Evolutionary conservation across 2,888 invertebrate species (phyloP).

Genomic region (Notodonta dromedarius): DNA sequence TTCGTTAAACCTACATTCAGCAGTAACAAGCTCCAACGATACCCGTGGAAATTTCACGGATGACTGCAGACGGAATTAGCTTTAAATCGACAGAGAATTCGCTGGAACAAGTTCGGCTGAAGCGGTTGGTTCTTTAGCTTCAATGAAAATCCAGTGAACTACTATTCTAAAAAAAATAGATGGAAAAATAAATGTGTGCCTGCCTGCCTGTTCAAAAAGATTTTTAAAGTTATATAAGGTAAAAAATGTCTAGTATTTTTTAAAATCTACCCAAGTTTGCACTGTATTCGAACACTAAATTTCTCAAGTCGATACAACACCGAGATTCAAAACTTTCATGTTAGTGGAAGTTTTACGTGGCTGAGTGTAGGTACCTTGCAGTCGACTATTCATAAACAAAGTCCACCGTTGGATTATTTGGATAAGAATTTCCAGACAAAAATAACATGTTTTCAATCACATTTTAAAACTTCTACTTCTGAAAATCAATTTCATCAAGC

Average conservation of each 20-base stretch:
- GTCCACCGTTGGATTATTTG: constrained; percentile 16
- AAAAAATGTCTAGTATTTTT: background rate
- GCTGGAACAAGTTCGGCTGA: too few relatives aligned
- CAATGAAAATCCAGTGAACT: too few relatives aligned
- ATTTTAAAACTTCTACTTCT: background rate
- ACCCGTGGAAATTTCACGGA: background rate
- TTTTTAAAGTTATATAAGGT: background rate
- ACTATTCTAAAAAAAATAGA: too few relatives aligned
- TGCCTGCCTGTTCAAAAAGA: too few relatives aligned
- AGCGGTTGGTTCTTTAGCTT: too few relatives aligned
- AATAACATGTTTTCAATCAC: background rate
- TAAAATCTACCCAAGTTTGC: background rate
- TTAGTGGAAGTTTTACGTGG: constrained; percentile 20
- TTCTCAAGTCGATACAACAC: constrained; percentile 16
- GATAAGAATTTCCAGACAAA: constrained; percentile 5
- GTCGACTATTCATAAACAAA: constrained; percentile 23
- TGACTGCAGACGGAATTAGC: background rate
- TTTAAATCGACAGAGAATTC: too few relatives aligned
- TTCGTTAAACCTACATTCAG: background rate
- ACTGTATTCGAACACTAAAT: constrained; percentile 12
- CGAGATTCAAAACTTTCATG: constrained; percentile 29
- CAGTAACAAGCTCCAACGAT: background rate
- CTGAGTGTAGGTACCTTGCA: constrained; percentile 11
- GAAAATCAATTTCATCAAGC: too few relatives aligned
- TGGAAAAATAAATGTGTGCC: too few relatives aligned